These are phyloP conservation scores for Pyrrhosoma nymphula DNA, from an alignment of 2,888 invertebrate genomes.

Conservation along the genomic window DNA sequence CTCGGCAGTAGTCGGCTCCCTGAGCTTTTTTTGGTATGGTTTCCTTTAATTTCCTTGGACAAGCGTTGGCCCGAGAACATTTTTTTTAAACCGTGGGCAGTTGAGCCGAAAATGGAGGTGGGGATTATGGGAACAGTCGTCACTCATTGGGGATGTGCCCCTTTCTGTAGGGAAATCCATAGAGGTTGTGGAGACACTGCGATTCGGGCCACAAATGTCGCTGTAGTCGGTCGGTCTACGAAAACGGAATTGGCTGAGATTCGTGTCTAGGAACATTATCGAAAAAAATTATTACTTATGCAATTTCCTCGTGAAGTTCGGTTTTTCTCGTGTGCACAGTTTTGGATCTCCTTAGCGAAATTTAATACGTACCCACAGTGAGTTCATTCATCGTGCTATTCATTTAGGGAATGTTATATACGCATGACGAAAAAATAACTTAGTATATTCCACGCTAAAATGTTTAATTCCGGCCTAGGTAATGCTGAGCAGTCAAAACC, in stretches of 20 bases:
- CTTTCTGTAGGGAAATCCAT: neutral
- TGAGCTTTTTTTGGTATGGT: conserved; percentile 7
- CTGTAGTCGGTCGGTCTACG: neutral
- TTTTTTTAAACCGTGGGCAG: neutral
- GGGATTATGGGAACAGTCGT: conserved; percentile 19
- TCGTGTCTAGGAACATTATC: no score
- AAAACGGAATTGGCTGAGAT: neutral
- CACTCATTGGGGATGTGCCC: neutral
- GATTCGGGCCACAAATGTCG: neutral
- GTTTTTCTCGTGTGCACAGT: no score
- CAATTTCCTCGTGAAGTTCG: no score
- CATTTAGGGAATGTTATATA: no score
- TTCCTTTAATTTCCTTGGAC: conserved; percentile 17
- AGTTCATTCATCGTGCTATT: no score
- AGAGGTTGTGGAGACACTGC: neutral
- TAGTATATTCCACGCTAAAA: no score
- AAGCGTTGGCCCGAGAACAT: conserved; percentile 3
- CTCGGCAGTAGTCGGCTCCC: neutral
- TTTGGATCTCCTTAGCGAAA: no score
- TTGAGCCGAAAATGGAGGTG: conserved; percentile 11
- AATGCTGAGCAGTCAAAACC: no score
- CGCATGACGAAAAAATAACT: no score
- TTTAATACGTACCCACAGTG: no score
- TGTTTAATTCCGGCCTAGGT: no score
- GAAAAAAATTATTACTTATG: no score